Evolutionary conservation across 2,888 invertebrate genomes (phyloP).

Genomic region (Drosophila demipolita): DNA sequence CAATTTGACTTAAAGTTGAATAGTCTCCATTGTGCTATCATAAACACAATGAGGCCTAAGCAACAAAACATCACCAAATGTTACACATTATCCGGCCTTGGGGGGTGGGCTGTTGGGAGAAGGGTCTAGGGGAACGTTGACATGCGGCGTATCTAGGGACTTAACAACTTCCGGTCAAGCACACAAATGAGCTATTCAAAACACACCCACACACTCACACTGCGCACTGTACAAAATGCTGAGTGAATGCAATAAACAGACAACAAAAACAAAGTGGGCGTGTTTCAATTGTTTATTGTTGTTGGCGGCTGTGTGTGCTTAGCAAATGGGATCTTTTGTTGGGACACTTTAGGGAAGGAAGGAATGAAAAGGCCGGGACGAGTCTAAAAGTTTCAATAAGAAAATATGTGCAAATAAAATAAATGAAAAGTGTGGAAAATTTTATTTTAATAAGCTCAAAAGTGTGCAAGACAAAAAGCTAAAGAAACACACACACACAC

Average conservation of each 20-base stretch:
- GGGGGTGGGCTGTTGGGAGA: background rate
- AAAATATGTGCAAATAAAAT: constrained; percentile 69
- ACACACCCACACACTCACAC: constrained; percentile 18
- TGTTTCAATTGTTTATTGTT: constrained; percentile 30
- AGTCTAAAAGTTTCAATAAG: constrained; percentile 66
- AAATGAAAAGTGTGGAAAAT: constrained; percentile 62
- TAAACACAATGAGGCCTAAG: background rate
- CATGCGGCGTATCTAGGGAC: constrained; percentile 38
- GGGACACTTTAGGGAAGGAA: constrained; percentile 30
- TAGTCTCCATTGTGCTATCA: constrained; percentile 7
- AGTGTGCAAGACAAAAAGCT: constrained; percentile 24
- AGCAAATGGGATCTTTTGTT: constrained; percentile 62
- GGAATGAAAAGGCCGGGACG: constrained; percentile 25
- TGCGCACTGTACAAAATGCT: constrained; percentile 18
- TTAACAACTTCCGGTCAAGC: constrained; percentile 62
- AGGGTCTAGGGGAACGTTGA: background rate
- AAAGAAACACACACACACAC: constrained; percentile 3
- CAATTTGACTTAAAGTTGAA: constrained; percentile 17
- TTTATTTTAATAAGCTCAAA: constrained; percentile 66
- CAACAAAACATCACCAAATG: constrained; percentile 15
- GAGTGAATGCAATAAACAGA: constrained; percentile 50
- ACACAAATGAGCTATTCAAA: constrained; percentile 65
- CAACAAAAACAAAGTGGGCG: constrained; percentile 21
- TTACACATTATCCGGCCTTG: background rate
- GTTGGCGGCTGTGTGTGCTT: constrained; percentile 16